Evolutionary conservation across 2,113 vertebrate species (phyloP).

Genomic region (Haemorhous mexicanus): DNA sequence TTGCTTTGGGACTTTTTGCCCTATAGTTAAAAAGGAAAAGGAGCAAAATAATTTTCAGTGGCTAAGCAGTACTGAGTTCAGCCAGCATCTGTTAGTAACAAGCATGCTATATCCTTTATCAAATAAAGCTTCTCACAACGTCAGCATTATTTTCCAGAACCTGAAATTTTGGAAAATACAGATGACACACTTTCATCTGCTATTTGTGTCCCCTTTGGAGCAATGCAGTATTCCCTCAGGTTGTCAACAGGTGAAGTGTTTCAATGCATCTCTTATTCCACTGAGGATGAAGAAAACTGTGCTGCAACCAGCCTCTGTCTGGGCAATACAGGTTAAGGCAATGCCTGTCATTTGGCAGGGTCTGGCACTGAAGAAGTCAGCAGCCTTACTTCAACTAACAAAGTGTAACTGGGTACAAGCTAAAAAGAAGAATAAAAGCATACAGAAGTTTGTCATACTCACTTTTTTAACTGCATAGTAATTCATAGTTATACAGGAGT

Average conservation of each 20-base stretch:
- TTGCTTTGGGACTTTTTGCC: not conserved
- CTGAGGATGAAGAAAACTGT: not conserved
- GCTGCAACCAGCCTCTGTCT: not conserved
- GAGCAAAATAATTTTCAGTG: not conserved
- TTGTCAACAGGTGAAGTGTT: not conserved
- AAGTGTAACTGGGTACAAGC: constrained; percentile 62
- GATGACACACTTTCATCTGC: not conserved
- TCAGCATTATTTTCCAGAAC: not conserved
- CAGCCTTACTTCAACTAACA: constrained; percentile 63
- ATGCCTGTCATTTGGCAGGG: not conserved
- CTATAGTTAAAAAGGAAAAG: not conserved
- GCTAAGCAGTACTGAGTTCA: not conserved
- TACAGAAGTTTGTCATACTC: not conserved
- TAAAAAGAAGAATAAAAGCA: constrained; percentile 54
- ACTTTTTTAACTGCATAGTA: not conserved
- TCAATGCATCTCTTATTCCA: not conserved
- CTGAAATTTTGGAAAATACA: not conserved
- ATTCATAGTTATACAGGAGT: not conserved
- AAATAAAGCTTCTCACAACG: not conserved
- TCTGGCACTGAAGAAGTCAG: not conserved
- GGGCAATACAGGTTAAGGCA: not conserved
- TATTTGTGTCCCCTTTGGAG: not conserved
- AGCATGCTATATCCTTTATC: not conserved
- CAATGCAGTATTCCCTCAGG: not conserved
- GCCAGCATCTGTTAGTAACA: not conserved